Base-by-base conservation (phyloP, 1,140 invertebrate genomes). In the Planococcus citri region DNA sequence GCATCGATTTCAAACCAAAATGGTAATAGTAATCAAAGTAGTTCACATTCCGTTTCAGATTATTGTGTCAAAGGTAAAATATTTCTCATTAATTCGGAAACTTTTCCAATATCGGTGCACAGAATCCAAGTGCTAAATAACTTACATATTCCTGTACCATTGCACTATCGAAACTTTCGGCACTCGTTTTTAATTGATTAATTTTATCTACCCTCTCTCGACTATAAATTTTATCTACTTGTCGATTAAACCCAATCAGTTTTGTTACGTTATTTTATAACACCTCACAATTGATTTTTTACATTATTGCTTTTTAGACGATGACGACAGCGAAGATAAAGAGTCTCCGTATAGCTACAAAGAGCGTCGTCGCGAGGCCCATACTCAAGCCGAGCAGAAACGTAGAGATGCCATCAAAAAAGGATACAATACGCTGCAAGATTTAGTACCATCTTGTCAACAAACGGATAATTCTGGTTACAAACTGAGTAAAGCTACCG, bases 341-440 rank as follows among this genome's bases (percentile, higher is more conserved):
- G 82, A 81, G 73, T 87, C 88, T 29, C 85, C 89, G 9, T 78
- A 94, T 71, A 94, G 88, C 77, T 97, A 97, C 76, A 96, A 96
- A 79, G 95, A 98, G 75, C 80, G 94, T 27, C 82, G 95, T 37
- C 83, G 95, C 72, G 94, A 97, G 79, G 95, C 95, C 8, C 95
- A 98, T 77, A 98, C 95, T 0, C 92, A 95, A 79, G 95, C 95
- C 1, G 95, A 98, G 79, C 95, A 98, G 78, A 98, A 97, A 78
- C 82, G 95, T 72, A 83, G 95, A 77, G 94, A 98, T 85, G 94
- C 94, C 1, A 97, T 98, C 70, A 97, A 97, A 76, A 94, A 93
- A 79, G 93, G 94, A 1, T 96, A 96, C 78, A 92, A 95, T 79
- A 88, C 88, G 4, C 80, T 96, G 29, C 92, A 95, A 80, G 89